Conservation (phyloP, 2,113 vertebrate genomes). For the Ranitomeya imitator region DNA sequence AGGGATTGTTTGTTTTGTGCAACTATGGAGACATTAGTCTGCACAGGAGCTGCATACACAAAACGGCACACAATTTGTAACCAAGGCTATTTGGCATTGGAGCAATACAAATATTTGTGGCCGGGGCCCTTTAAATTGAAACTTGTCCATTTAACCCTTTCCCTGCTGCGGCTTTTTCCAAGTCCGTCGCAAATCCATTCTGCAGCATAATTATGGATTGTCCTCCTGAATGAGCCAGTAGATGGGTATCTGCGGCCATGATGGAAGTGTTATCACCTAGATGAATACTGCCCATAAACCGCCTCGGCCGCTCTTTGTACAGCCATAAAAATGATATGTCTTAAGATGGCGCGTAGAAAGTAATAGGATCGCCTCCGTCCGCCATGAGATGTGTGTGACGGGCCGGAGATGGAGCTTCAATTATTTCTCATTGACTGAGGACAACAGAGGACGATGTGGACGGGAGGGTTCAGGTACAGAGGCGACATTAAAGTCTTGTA, state of each 20-base stretch:
- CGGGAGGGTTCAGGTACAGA: neutral
- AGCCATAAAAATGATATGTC: conserved; percentile 54
- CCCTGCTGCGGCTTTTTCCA: neutral
- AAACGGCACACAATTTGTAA: neutral
- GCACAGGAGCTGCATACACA: neutral
- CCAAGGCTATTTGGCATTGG: neutral
- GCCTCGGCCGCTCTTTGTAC: conserved; percentile 14
- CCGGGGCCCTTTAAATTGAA: neutral
- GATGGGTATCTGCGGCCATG: conserved; percentile 29
- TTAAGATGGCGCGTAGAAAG: conserved; percentile 19
- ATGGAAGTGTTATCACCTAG: conserved; percentile 48
- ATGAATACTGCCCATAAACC: conserved; percentile 48
- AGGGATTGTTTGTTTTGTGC: no score
- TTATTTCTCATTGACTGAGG: conserved; percentile 38
- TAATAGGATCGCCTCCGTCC: conserved; percentile 41
- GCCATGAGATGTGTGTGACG: conserved; percentile 27
- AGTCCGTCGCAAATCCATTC: conserved; percentile 2
- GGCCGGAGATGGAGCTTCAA: neutral
- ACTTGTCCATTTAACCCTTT: neutral
- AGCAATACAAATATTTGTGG: neutral
- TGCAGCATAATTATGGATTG: neutral
- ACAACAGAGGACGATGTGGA: conserved; percentile 16
- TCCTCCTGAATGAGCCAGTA: neutral
- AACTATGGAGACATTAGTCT: neutral
- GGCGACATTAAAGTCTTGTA: neutral